phyloP scores from a whole-genome alignment of 2,888 invertebrate species.

The Plagodis pulveraria region DNA sequence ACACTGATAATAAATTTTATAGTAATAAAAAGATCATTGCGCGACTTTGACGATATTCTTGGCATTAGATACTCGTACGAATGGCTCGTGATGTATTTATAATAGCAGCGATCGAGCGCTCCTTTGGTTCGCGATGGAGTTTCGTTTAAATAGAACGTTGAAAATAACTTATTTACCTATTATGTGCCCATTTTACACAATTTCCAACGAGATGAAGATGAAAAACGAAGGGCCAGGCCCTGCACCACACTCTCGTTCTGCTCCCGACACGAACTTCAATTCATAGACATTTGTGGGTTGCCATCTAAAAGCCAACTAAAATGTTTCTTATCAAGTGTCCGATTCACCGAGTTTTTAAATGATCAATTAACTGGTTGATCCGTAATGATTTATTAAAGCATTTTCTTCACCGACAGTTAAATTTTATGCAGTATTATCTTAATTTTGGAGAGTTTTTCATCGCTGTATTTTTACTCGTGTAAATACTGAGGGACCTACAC shows the following conservation, averaged over 20 bases:
- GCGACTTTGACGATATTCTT: slow-evolving; percentile 81
- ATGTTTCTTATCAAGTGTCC: slow-evolving; percentile 10
- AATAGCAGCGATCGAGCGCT: slow-evolving; percentile 48
- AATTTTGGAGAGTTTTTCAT: slow-evolving; percentile 33
- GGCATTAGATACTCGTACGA: slow-evolving; percentile 67
- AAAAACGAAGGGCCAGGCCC: slow-evolving; percentile 81
- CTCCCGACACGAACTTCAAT: slow-evolving; percentile 83
- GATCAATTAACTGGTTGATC: slow-evolving; percentile 10
- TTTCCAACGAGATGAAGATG: slow-evolving; percentile 75
- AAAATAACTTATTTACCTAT: slow-evolving; percentile 77
- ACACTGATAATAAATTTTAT: slow-evolving; percentile 68
- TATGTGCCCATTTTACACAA: slow-evolving; percentile 84
- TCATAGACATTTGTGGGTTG: slow-evolving; percentile 82
- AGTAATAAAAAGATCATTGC: slow-evolving; percentile 70
- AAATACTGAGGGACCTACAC: slow-evolving; percentile 59
- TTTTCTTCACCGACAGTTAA: not conserved
- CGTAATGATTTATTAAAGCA: slow-evolving; percentile 20
- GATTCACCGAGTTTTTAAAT: slow-evolving; percentile 18
- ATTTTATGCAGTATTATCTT: slow-evolving; percentile 5
- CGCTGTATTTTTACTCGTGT: slow-evolving; percentile 60
- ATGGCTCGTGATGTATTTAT: slow-evolving; percentile 68
- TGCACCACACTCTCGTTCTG: slow-evolving; percentile 76
- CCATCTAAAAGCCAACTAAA: slow-evolving; percentile 46
- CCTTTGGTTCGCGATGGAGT: slow-evolving; percentile 31
- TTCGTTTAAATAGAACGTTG: slow-evolving; percentile 29